phyloP scores from a whole-genome alignment of 2,888 invertebrate species.

The Microdon myrmicae region DNA sequence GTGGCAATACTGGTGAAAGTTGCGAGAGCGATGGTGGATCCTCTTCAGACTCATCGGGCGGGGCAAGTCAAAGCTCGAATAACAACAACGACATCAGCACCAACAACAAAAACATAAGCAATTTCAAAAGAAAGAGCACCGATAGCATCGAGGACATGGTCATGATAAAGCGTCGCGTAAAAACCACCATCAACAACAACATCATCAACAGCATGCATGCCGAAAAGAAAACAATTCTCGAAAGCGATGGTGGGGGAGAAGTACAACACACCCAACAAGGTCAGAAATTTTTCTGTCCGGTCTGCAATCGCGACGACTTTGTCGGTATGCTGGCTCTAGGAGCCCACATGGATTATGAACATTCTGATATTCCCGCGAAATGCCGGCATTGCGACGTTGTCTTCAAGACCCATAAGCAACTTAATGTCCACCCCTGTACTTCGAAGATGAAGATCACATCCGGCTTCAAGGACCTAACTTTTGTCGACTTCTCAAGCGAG shows the following conservation, averaged over 20 bases:
- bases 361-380: conserved; percentile 75
- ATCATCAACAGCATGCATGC: conserved; percentile 54
- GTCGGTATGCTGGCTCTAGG: conserved; percentile 71
- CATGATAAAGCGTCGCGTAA: conserved; percentile 59
- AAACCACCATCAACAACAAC: conserved; percentile 61
- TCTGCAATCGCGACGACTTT: conserved; percentile 74
- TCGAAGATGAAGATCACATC: conserved; percentile 63
- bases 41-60: conserved; percentile 68
- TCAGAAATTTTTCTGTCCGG: conserved; percentile 70
- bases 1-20: conserved; percentile 64
- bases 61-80: conserved; percentile 60
- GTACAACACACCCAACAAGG: conserved; percentile 25
- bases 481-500: conserved; percentile 82
- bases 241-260: conserved; percentile 21
- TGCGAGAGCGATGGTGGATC: conserved; percentile 72
- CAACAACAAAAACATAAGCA: conserved; percentile 58
- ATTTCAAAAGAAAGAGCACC: conserved; percentile 59
- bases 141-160: conserved; percentile 57
- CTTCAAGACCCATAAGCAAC: conserved; percentile 78
- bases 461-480: conserved; percentile 78
- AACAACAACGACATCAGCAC: conserved; percentile 65
- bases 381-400: conserved; percentile 79
- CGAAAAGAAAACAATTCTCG: conserved; percentile 29
- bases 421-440: conserved; percentile 77
- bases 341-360: conserved; percentile 74